These are phyloP conservation scores for Noctua comes DNA, from an alignment of 2,888 invertebrate species.

Conservation along the genomic window DNA sequence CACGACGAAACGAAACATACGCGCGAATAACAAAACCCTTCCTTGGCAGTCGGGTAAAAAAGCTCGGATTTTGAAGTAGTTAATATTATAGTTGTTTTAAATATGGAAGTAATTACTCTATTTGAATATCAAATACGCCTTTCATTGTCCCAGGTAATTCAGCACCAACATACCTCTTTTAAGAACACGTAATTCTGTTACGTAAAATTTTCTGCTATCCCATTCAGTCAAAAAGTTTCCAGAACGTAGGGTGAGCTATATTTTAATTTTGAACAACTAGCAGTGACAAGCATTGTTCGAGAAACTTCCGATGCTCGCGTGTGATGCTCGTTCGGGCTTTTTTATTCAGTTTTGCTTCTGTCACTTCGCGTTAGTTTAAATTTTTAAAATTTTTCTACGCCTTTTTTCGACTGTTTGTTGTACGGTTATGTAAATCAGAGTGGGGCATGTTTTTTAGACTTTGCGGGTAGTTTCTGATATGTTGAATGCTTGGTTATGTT, in stretches of 20 bases:
- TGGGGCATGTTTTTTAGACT: background rate
- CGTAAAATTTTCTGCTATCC: background rate
- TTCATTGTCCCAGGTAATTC: background rate
- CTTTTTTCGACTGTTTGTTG: constrained; percentile 9
- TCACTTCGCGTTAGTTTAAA: constrained; percentile 29
- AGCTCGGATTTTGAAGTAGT: too few relatives aligned
- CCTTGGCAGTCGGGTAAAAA: too few relatives aligned
- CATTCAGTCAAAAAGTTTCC: constrained; percentile 27
- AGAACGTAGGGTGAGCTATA: constrained; percentile 17
- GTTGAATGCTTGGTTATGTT: background rate
- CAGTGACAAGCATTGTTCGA: constrained; percentile 50
- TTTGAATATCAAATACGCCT: background rate
- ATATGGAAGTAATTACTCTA: too few relatives aligned
- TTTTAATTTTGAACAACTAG: constrained; percentile 58
- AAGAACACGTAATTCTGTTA: constrained; percentile 13
- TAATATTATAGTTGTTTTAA: too few relatives aligned
- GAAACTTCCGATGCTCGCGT: constrained; percentile 48
- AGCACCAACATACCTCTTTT: background rate
- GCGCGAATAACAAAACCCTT: too few relatives aligned
- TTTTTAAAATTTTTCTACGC: constrained; percentile 9
- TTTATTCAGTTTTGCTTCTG: constrained; percentile 36
- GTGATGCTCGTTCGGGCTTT: constrained; percentile 32
- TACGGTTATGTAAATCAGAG: constrained; percentile 22
- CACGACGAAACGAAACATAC: too few relatives aligned
- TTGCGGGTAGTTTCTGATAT: constrained; percentile 6